Percentiles rank a stretch among this genome's conserved stretches.
These are phyloP conservation scores for Brachystomella parvula DNA, from an alignment of 1,140 invertebrate species.

Conservation along the genomic window DNA sequence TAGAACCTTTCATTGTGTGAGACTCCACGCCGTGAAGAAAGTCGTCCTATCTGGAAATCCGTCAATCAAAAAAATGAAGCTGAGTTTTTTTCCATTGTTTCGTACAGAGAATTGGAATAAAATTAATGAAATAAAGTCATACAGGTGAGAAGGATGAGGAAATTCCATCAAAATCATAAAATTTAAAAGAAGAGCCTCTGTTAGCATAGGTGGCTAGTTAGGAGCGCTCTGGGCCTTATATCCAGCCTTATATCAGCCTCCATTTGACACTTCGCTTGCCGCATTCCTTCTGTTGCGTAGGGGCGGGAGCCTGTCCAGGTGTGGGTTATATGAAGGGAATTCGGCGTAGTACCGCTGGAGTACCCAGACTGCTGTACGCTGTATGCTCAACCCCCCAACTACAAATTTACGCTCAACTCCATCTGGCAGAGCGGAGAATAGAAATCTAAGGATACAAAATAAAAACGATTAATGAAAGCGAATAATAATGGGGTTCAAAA, in stretches of 20 bases:
- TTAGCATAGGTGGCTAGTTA: too few species aligned
- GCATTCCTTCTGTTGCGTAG: constrained; percentile 45
- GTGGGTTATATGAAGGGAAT: constrained; percentile 94
- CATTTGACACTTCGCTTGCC: constrained; percentile 30
- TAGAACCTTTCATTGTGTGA: constrained; percentile 96
- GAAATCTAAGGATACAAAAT: constrained; percentile 28
- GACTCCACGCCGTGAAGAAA: constrained; percentile 57
- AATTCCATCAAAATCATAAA: constrained; percentile 89
- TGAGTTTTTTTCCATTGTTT: background rate
- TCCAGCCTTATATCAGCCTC: too few species aligned
- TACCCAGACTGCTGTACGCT: constrained; percentile 86
- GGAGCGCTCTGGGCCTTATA: too few species aligned
- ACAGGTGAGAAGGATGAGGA: constrained; percentile 59
- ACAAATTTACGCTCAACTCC: constrained; percentile 63
- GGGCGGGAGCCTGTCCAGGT: constrained; percentile 79
- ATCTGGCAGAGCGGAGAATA: constrained; percentile 86
- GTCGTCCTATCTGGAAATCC: constrained; percentile 34
- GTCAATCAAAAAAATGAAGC: background rate
- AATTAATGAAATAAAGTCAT: background rate
- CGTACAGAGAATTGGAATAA: background rate
- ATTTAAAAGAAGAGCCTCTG: constrained; percentile 64
- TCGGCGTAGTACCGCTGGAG: constrained; percentile 92
- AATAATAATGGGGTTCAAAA: background rate
- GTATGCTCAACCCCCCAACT: constrained; percentile 86
- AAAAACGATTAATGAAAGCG: too few species aligned